A percentile compares a stretch with the other conserved stretches of the same genome.
phyloP scores from a whole-genome alignment of 2,888 invertebrate species.

The Leptopilina drosophilae region DNA sequence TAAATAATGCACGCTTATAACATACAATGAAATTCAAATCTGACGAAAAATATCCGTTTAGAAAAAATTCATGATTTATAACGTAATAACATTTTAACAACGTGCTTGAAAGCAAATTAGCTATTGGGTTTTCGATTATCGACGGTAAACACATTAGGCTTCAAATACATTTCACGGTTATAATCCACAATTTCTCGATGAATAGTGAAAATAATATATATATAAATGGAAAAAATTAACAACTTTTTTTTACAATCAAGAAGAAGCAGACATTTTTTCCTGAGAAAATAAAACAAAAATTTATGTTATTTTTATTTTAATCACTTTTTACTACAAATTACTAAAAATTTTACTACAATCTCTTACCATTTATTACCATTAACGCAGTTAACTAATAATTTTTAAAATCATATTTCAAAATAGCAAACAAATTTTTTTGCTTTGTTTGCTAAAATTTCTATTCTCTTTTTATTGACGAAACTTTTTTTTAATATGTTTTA shows the following conservation, averaged over 20 bases:
- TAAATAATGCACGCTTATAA: no score
- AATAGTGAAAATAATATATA: neutral
- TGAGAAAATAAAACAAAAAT: no score
- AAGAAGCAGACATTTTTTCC: no score
- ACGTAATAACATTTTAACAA: conserved; percentile 17
- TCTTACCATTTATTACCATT: no score
- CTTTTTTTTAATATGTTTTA: neutral
- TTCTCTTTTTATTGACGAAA: no score
- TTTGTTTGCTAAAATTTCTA: no score
- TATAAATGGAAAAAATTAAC: neutral
- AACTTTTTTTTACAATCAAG: neutral
- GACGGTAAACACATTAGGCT: neutral
- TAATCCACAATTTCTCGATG: conserved; percentile 7
- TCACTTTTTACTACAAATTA: no score
- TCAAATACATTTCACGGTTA: conserved; percentile 7
- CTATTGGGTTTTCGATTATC: neutral
- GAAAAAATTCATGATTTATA: neutral
- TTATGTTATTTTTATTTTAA: no score
- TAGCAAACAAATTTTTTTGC: no score
- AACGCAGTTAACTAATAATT: no score
- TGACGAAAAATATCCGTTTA: neutral
- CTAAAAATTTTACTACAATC: no score
- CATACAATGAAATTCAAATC: neutral
- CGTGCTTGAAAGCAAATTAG: conserved; percentile 31
- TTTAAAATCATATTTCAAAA: no score